Base-by-base conservation (phyloP, 2,113 vertebrate genomes). In the Patagioenas fasciata region DNA sequence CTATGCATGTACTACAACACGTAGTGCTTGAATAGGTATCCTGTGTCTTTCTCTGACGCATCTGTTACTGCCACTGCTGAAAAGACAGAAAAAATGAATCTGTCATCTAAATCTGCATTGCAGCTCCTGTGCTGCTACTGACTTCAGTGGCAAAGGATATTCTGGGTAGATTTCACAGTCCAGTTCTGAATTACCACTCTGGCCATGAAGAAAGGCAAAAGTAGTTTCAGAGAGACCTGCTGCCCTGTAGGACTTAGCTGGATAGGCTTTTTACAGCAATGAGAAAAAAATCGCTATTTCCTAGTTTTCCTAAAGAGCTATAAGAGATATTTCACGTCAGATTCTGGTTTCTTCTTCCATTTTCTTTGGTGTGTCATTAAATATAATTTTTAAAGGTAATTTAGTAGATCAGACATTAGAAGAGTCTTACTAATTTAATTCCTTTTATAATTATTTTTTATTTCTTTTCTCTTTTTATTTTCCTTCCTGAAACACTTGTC, bases 1-100 rank as follows among this genome's bases (percentile, higher is more conserved):
- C 38, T 54, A 10, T 21, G 17, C 14, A 26, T 20, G 11, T 32
- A 26, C 29, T 48, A 21, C 19, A 65, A 7, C 0, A 0, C 21
- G 26, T 8, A 69, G 23, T 54, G 25, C 28, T 73, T 84, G n/a
- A 78, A 54, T 0, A 3, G 42, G 9, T 26, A 38, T 21, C 13
- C 60, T 13, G 2, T n/a, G 31, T 62, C 56, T 85, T 61, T 48
- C 26, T 42, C 60, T 51, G 31, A 42, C 48, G 42, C 13, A 34
- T 74, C 51, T 21, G 2, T 64, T 81, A 34, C 38, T 64, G 42
- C 8, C 18, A 14, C 23, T 42, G 42, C 42, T 67, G 44, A 75
- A 86, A 74, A 91, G 60, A 58, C 17, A 47, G 20, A 69, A 65
- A 73, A 82, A 31, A 2, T 10, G 23, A 73, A 65, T 38, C 32